Percentiles rank a stretch among this genome's conserved stretches.
Conservation (phyloP, 2,797 vertebrate species). For the Artibeus jamaicensis region DNA sequence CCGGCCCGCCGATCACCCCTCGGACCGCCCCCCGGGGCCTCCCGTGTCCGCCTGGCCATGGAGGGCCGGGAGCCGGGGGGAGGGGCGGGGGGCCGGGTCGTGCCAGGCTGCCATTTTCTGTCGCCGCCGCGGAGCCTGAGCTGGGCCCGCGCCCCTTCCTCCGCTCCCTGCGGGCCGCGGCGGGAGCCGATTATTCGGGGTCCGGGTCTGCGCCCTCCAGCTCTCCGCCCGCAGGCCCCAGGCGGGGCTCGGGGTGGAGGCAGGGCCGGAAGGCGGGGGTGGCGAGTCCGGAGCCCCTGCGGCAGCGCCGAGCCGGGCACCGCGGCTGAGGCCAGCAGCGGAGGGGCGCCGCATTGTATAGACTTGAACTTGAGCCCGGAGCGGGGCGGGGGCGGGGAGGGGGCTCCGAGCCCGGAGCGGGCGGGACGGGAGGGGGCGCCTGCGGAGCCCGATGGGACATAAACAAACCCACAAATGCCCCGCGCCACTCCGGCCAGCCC, state of each 20-base stretch:
- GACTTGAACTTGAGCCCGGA: constrained; percentile 78
- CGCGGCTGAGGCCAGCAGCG: constrained; percentile 12
- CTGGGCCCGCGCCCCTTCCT: constrained; percentile 57
- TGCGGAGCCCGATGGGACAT: constrained; percentile 67
- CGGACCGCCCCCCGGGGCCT: constrained; percentile 59
- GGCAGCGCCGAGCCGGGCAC: constrained; percentile 53
- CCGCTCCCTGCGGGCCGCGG: constrained; percentile 52
- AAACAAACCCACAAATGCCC: constrained; percentile 70
- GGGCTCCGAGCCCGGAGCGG: constrained; percentile 57
- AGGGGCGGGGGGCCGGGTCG: constrained; percentile 75
- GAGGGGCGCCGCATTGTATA: constrained; percentile 71
- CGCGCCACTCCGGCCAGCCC: constrained; percentile 14
- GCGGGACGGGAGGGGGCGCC: constrained; percentile 68
- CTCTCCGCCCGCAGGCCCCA: constrained; percentile 36
- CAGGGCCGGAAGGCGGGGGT: constrained; percentile 70
- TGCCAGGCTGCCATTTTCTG: constrained; percentile 80
- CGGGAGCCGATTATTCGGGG: constrained; percentile 44
- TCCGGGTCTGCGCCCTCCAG: constrained; percentile 57
- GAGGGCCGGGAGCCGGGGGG: constrained; percentile 66
- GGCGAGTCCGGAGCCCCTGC: constrained; percentile 65
- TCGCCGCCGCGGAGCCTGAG: constrained; percentile 68
- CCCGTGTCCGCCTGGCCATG: constrained; percentile 39
- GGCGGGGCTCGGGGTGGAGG: constrained; percentile 36
- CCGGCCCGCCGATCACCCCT: constrained; percentile 42
- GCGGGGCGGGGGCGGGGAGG: constrained; percentile 61